Evolutionary conservation across 2,888 invertebrate genomes (phyloP), one percentile per base, ranked within the genome.

Genomic region (Leptothorax acervorum): DNA sequence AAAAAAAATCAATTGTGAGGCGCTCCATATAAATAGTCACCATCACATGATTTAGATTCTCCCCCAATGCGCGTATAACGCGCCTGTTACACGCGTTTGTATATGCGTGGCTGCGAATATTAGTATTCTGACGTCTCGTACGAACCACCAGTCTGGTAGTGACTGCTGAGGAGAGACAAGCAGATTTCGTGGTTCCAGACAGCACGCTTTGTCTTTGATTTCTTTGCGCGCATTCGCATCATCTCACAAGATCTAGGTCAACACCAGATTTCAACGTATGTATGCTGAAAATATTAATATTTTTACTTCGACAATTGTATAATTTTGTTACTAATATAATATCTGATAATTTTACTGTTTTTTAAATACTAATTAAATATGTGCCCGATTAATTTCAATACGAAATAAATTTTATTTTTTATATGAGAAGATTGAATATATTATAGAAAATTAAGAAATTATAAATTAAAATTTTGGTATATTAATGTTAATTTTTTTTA

Each of bases 101-200:
- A 87, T 86, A 86, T 83, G 79, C 75, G 62, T 84, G 88, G 87
- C 84, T 74, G 70, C 74, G 88, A 87, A 90, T 91, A 90, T 89
- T 92, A 93, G 90, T 90, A 92, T 93, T 92, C 92, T 90, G 92
- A 88, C 91, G 90, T 91, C 79, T 90, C 91, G 90, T 92, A 91
- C 89, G 87, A 91, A 89, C 92, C 92, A 93, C 91, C 94, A 94
- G 94, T 94, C 89, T 87, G 91, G 89, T 91, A 87, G 92, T 89
- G 91, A 88, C 91, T 92, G 92, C 90, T 90, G 93, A 88, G 83
- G 90, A 88, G 92, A 83, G 84, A 89, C 81, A 85, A 87, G 87
- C 83, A 18, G 86, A 87, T 88, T 83, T 84, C 48, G 51, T 48
- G 39, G 55, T 65, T 53, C 57, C 48, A 9, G 74, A 35, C 79